A percentile compares a stretch with the other conserved stretches of the same genome.
Conservation (phyloP, 1,140 invertebrate genomes). For the Drosophila nikananu region DNA sequence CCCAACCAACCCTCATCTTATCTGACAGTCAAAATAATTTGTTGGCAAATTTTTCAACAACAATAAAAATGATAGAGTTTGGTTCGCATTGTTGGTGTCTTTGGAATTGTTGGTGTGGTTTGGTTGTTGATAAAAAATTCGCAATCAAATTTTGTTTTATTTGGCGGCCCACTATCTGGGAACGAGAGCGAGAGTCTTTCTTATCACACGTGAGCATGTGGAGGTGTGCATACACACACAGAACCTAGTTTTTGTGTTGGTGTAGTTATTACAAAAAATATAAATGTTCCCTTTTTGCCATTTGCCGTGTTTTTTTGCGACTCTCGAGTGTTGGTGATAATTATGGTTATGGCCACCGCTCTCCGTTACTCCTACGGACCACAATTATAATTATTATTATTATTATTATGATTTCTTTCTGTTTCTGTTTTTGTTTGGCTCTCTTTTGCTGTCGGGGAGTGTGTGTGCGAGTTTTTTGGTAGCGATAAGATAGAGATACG, state of each 20-base stretch:
- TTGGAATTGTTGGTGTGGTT: slow-evolving; percentile 6
- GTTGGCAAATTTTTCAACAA: slow-evolving; percentile 55
- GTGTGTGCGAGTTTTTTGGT: slow-evolving; percentile 21
- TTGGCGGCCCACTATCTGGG: slow-evolving; percentile 57
- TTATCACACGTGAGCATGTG: slow-evolving; percentile 55
- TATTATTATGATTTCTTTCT: slow-evolving; percentile 34
- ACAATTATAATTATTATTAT: slow-evolving; percentile 41
- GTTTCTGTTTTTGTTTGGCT: slow-evolving; percentile 36
- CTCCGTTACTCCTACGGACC: slow-evolving; percentile 13
- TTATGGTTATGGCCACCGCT: slow-evolving; percentile 25
- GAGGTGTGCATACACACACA: slow-evolving; percentile 5
- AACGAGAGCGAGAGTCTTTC: slow-evolving; percentile 57
- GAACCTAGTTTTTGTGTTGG: background rate
- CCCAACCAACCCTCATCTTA: slow-evolving; percentile 36
- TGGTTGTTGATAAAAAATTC: slow-evolving; percentile 61
- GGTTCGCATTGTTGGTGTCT: background rate
- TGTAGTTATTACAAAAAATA: slow-evolving; percentile 47
- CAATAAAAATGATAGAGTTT: slow-evolving; percentile 16
- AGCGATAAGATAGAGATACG: slow-evolving; percentile 53
- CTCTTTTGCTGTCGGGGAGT: background rate
- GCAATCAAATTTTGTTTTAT: slow-evolving; percentile 64
- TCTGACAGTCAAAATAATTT: slow-evolving; percentile 55
- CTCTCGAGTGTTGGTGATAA: slow-evolving; percentile 31
- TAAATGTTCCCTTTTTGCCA: slow-evolving; percentile 34
- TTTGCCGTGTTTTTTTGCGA: slow-evolving; percentile 29